Percentiles rank a stretch among this genome's conserved stretches.
These are phyloP conservation scores for Caligus rogercresseyi DNA, from an alignment of 1,140 invertebrate genomes.

Conservation along the genomic window DNA sequence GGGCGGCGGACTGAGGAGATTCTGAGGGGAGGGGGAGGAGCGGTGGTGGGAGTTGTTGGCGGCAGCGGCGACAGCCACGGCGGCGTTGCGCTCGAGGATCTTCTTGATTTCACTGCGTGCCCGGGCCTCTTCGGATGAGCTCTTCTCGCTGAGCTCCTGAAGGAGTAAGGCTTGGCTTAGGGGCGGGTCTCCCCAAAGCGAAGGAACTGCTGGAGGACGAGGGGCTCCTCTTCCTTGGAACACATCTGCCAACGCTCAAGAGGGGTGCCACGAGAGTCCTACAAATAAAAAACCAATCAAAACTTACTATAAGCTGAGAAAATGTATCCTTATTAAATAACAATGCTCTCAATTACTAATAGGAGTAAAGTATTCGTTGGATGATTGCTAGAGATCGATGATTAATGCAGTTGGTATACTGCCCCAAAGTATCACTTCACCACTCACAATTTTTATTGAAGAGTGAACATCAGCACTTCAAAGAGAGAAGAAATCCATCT, in stretches of 20 bases:
- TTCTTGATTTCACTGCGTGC: conserved; percentile 36
- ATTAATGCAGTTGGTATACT: too few species aligned
- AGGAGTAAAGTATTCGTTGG: too few species aligned
- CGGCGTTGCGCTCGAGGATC: conserved; percentile 34
- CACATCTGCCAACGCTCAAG: conserved; percentile 64
- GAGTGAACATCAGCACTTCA: too few species aligned
- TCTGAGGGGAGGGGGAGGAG: conserved; percentile 22
- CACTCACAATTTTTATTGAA: too few species aligned
- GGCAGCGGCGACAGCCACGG: conserved; percentile 23
- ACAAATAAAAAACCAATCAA: conserved; percentile 24
- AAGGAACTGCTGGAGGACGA: conserved; percentile 67
- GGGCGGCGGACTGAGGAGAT: conserved; percentile 34
- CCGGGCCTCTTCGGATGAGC: conserved; percentile 26
- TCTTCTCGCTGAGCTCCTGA: conserved; percentile 33
- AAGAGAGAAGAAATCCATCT: too few species aligned
- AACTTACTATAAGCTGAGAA: not conserved
- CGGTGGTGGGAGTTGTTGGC: conserved; percentile 22
- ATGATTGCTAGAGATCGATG: too few species aligned
- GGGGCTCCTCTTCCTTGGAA: conserved; percentile 60
- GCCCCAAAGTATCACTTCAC: too few species aligned
- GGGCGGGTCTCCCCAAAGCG: conserved; percentile 62
- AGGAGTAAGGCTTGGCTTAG: conserved; percentile 58
- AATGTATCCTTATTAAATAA: too few species aligned
- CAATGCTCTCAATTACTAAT: too few species aligned
- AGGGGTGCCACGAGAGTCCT: conserved; percentile 42